A percentile compares a stretch with the other conserved stretches of the same genome.
phyloP scores from a whole-genome alignment of 2,797 vertebrate species.

The Alosa sapidissima region DNA sequence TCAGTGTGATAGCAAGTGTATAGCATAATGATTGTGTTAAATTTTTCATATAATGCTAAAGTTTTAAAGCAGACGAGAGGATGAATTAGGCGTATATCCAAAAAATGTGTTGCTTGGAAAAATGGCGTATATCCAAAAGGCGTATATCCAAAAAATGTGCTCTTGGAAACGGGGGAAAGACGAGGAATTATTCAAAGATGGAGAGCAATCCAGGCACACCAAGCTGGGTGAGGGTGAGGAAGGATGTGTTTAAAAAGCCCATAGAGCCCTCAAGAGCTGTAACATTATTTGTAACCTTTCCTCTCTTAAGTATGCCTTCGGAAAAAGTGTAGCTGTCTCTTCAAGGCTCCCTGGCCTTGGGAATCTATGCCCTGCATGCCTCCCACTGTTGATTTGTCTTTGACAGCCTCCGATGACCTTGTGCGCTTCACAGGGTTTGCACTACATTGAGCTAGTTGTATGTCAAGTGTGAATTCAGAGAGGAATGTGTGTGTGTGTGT shows the following conservation, averaged over 20 bases:
- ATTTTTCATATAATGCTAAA: neutral
- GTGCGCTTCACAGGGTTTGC: neutral
- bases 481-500: conserved; percentile 4
- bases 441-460: neutral
- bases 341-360: neutral
- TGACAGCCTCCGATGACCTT: neutral
- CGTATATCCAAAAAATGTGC: too few species aligned
- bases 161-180: too few species aligned
- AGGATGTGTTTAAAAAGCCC: too few species aligned
- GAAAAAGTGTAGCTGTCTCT: neutral
- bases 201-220: too few species aligned
- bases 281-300: neutral
- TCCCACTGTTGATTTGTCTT: neutral
- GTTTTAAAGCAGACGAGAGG: too few species aligned
- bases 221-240: too few species aligned
- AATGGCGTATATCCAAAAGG: too few species aligned
- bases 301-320: neutral
- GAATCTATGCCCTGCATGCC: conserved; percentile 4
- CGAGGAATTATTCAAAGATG: too few species aligned
- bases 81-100: too few species aligned
- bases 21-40: too few species aligned
- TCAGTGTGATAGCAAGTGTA: neutral
- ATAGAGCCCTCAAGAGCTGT: neutral
- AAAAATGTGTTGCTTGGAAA: too few species aligned
- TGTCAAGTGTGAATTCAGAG: neutral